Conservation (phyloP, 2,113 vertebrate genomes). For the Tenebrosternarchus preto region DNA sequence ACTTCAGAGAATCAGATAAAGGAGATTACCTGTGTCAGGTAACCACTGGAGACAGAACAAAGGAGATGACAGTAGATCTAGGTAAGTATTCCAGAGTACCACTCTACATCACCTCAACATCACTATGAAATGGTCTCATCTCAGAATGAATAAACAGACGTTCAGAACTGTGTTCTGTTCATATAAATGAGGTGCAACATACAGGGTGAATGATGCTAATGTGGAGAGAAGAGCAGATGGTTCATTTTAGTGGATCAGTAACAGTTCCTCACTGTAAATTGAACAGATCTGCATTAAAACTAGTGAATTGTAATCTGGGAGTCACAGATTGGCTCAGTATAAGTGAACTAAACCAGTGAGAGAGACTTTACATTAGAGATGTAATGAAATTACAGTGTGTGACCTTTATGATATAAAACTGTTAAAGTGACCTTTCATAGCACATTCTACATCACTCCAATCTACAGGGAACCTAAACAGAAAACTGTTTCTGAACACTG, state of each 20-base stretch:
- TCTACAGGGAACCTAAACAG: too few species aligned
- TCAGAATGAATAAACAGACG: not conserved
- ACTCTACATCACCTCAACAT: not conserved
- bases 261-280: not conserved
- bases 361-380: not conserved
- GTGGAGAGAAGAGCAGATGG: not conserved
- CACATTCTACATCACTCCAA: too few species aligned
- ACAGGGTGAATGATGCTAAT: not conserved
- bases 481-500: too few species aligned
- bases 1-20: not conserved
- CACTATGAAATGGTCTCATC: conserved; percentile 8
- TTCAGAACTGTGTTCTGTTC: not conserved
- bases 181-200: not conserved
- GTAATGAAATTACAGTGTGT: too few species aligned
- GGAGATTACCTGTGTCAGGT: conserved; percentile 27
- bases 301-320: not conserved
- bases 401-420: too few species aligned
- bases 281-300: not conserved
- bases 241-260: conserved; percentile 4
- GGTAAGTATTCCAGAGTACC: not conserved
- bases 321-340: too few species aligned
- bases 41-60: conserved; percentile 18
- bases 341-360: not conserved
- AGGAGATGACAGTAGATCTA: not conserved
- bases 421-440: too few species aligned